These are phyloP conservation scores for Oreohelix idahoensis DNA, from an alignment of 1,140 invertebrate species.

Conservation along the genomic window DNA sequence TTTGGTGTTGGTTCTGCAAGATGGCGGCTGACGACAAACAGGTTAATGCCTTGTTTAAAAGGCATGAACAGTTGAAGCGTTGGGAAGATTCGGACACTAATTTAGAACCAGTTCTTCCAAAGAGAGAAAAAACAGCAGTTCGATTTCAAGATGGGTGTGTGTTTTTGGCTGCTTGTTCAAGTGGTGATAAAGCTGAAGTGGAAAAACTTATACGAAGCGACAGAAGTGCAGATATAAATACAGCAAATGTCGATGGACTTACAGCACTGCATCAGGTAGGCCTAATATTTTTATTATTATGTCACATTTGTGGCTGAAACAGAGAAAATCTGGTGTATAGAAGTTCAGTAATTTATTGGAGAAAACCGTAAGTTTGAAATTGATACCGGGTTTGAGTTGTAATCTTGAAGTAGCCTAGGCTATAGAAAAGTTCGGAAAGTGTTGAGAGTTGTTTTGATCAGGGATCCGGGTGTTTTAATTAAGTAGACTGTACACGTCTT, in stretches of 20 bases:
- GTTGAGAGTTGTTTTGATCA: too few relatives aligned
- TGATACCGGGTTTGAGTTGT: too few relatives aligned
- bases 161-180: slow-evolving; percentile 95
- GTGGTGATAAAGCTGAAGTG: slow-evolving; percentile 96
- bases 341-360: too few relatives aligned
- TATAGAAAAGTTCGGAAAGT: too few relatives aligned
- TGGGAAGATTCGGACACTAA: slow-evolving; percentile 98
- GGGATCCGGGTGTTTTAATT: too few relatives aligned
- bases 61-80: slow-evolving; percentile 93
- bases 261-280: slow-evolving; percentile 98
- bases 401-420: too few relatives aligned
- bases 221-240: slow-evolving; percentile 92
- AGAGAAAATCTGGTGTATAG: too few relatives aligned
- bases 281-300: too few relatives aligned
- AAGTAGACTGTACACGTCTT: too few relatives aligned
- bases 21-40: slow-evolving; percentile 68
- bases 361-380: too few relatives aligned
- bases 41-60: slow-evolving; percentile 86
- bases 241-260: slow-evolving; percentile 96
- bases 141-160: slow-evolving; percentile 96
- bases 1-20: slow-evolving; percentile 19
- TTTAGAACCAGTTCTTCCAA: slow-evolving; percentile 78
- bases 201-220: slow-evolving; percentile 86
- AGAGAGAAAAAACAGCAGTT: slow-evolving; percentile 80
- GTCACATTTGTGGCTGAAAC: too few relatives aligned